Conservation (phyloP, 2,888 invertebrate genomes). For the Callyntrura sp. region DNA sequence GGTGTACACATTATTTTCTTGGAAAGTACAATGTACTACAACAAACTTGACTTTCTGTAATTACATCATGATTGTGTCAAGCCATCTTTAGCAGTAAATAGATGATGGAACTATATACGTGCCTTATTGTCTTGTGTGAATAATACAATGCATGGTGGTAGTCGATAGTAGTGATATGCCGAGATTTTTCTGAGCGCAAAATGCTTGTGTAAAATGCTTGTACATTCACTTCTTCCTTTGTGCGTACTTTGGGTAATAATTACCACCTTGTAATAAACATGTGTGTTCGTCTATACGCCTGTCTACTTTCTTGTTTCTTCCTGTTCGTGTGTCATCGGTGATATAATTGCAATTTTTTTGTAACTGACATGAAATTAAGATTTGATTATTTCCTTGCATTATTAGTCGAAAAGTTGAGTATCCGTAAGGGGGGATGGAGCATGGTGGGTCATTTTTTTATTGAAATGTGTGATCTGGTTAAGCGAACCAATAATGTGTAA, state of each 20-base stretch:
- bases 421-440: too few relatives aligned
- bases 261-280: not conserved
- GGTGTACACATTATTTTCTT: conserved; percentile 8
- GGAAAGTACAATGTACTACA: conserved; percentile 72
- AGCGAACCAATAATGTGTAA: too few relatives aligned
- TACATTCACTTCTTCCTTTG: not conserved
- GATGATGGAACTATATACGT: not conserved
- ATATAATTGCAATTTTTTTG: conserved; percentile 1
- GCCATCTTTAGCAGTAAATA: not conserved
- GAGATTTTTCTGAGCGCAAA: too few relatives aligned
- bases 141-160: not conserved
- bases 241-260: not conserved
- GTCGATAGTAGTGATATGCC: too few relatives aligned
- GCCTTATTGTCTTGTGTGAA: too few relatives aligned
- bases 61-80: conserved; percentile 50
- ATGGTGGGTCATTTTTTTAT: too few relatives aligned
- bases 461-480: too few relatives aligned
- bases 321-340: not conserved
- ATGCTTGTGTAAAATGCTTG: not conserved
- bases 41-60: conserved; percentile 80
- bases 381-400: too few relatives aligned
- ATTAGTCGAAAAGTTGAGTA: too few relatives aligned
- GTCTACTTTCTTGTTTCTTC: not conserved
- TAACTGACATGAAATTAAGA: too few relatives aligned
- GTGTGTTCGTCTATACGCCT: not conserved